Base-by-base conservation (phyloP, 2,888 invertebrate genomes). In the Lottia gigantea region DNA sequence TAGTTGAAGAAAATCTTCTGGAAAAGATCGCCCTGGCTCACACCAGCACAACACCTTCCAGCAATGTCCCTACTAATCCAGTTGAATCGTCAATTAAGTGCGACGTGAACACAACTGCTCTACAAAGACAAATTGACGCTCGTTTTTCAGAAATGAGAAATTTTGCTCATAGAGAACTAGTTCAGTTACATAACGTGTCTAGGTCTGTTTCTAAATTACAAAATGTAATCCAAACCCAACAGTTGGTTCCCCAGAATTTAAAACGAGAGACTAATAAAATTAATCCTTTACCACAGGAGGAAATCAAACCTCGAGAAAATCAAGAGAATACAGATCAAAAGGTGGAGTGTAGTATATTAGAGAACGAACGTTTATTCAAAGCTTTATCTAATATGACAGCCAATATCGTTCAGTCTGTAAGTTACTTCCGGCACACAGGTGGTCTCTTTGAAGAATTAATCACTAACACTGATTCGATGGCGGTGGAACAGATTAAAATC, bases 361-460 rank as follows among this genome's bases (percentile, higher is more conserved):
- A 77, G 14, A 68, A 71, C 46, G 71, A 73, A 46, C 65, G n/a
- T 45, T 74, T 83, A 15, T 73, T 80, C 65, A 72, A 73, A 49
- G 78, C 80, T 8, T 66, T 83, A 15, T 68, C 75, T 8, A 78
- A 78, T 23, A 78, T 83, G 62, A 84, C 82, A 15, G 77, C 74
- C 19, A 81, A 82, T 66, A 75, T 84, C 15, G 75, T 77, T 55
- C 80, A 82, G 62, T 80, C 84, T 7, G 79, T 82, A 7, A 75
- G 77, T 23, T 77, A 79, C 55, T 82, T 82, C 62, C 74, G 77
- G 40, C 80, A 82, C 64, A 81, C 81, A 1, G 81, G 80, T 19
- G 55, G 68, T 49, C 66, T 82, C 61, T 71, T 83, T 23, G 83
- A 84, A 66, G 70, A 80, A 23, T 77, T 84, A 23, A 74, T 82